phyloP scores from a whole-genome alignment of 2,113 vertebrate species.

The Cervus canadensis region DNA sequence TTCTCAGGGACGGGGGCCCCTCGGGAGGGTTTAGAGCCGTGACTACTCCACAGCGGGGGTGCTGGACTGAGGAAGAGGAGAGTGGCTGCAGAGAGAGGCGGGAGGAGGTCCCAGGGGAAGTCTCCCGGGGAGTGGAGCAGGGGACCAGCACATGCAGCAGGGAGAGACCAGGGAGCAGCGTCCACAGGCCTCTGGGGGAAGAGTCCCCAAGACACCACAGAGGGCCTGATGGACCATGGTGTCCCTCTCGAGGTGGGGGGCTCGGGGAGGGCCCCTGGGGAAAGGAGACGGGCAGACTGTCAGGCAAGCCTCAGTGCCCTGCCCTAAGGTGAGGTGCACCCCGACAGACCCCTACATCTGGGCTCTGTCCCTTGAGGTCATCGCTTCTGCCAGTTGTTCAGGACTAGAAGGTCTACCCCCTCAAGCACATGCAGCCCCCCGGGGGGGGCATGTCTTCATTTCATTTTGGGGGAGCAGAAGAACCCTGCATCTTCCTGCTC shows the following conservation, averaged over 20 bases:
- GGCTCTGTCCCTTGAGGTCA: neutral
- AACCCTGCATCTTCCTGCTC: neutral
- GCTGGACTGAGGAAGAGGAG: neutral
- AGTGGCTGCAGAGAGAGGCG: neutral
- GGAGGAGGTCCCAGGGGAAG: neutral
- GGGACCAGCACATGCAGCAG: accelerated
- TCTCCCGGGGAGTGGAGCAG: neutral
- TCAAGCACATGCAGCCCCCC: neutral
- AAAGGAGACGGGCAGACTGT: neutral
- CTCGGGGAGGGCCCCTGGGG: neutral
- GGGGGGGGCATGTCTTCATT: neutral
- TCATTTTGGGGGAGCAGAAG: neutral
- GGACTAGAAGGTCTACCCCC: neutral
- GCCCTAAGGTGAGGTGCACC: accelerated
- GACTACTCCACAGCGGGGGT: accelerated
- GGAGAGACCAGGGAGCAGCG: neutral
- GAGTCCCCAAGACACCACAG: neutral
- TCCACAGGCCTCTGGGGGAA: neutral
- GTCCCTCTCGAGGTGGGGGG: neutral
- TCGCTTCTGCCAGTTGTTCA: neutral
- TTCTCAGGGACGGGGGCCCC: too few species aligned
- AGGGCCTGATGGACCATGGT: accelerated
- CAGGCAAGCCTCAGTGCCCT: neutral
- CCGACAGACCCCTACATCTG: neutral
- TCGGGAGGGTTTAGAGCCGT: neutral